Percentiles rank a stretch among this genome's conserved stretches.
phyloP scores from a whole-genome alignment of 2,797 vertebrate genomes.

The Lutjanus campechanus region DNA sequence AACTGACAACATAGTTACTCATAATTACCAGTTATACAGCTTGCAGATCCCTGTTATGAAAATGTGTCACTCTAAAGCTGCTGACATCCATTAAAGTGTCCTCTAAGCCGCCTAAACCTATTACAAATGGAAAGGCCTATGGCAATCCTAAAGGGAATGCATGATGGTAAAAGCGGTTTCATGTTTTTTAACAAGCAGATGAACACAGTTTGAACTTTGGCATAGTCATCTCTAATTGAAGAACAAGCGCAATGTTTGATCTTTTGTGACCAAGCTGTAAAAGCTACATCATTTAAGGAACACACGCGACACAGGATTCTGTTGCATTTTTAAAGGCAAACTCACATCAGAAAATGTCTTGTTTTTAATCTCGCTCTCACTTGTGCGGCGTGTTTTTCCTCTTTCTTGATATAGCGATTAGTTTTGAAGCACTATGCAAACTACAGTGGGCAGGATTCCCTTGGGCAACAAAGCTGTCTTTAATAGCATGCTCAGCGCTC shows the following conservation, averaged over 20 bases:
- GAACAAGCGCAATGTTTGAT: neutral
- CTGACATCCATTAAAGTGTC: slow-evolving; percentile 23
- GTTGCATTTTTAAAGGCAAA: neutral
- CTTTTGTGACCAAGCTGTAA: neutral
- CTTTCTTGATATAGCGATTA: slow-evolving; percentile 34
- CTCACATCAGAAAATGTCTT: neutral
- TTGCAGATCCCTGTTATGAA: slow-evolving; percentile 19
- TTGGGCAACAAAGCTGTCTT: slow-evolving; percentile 56
- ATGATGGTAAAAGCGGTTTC: neutral
- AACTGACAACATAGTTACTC: neutral
- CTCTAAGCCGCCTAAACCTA: slow-evolving; percentile 17
- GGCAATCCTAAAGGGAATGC: slow-evolving; percentile 11
- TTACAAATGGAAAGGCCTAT: slow-evolving; percentile 5
- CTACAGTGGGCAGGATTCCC: slow-evolving; percentile 51
- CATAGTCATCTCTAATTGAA: slow-evolving; percentile 21
- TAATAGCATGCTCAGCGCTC: slow-evolving; percentile 56
- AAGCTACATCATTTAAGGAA: slow-evolving; percentile 1
- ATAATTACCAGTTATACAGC: slow-evolving; percentile 8
- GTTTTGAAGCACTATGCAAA: slow-evolving; percentile 43
- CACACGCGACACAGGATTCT: neutral
- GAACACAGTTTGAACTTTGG: slow-evolving; percentile 6
- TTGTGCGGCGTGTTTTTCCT: slow-evolving; percentile 23
- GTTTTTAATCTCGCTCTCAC: slow-evolving; percentile 32
- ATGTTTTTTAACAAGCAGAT: slow-evolving; percentile 21
- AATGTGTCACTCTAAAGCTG: slow-evolving; percentile 9